Evolutionary conservation across 2,888 invertebrate species (phyloP), one percentile per base, ranked within the genome.

Genomic region (Trichacis sp.): DNA sequence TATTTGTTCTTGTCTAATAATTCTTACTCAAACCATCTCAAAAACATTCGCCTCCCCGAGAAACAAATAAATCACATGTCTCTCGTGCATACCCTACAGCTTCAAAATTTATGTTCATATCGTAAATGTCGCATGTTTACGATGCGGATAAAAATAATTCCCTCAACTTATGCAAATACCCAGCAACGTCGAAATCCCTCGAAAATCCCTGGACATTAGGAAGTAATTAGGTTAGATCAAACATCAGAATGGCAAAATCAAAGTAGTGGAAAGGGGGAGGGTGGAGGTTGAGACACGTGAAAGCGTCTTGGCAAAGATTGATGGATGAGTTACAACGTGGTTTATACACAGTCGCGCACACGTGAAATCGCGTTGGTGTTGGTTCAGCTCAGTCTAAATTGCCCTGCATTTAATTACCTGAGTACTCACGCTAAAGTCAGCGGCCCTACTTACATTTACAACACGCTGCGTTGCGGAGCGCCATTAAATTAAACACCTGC

Each of bases 381-480:
- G 58, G 56, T 61, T 57, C 52, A 57, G 54, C 58, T 54, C 46
- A 60, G 74, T 72, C 78, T 77, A 81, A 83, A 83, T 83, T 80
- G 79, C 77, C 76, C 78, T 80, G 79, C 81, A 82, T 82, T 83
- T 83, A 83, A 83, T 83, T 83, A 83, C 80, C 78, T 72, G 80
- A 82, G 79, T 82, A 81, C 77, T 70, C 77, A 77, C 73, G 76
- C 75, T 74, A 77, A 74, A 77, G 74, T 73, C 71, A 73, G 59
- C 54, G 65, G 57, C 61, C 58, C 64, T 62, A 54, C 69, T 67
- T 55, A 54, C 58, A 69, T 69, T 67, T 62, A 52, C 53, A 58
- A 72, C 69, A 67, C 57, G 67, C 68, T 56, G 72, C 68, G 68
- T 72, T 73, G 66, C 72, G 73, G 71, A 73, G 76, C 72, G 72